phyloP scores from a whole-genome alignment of 2,113 vertebrate genomes.

The Anolis carolinensis region DNA sequence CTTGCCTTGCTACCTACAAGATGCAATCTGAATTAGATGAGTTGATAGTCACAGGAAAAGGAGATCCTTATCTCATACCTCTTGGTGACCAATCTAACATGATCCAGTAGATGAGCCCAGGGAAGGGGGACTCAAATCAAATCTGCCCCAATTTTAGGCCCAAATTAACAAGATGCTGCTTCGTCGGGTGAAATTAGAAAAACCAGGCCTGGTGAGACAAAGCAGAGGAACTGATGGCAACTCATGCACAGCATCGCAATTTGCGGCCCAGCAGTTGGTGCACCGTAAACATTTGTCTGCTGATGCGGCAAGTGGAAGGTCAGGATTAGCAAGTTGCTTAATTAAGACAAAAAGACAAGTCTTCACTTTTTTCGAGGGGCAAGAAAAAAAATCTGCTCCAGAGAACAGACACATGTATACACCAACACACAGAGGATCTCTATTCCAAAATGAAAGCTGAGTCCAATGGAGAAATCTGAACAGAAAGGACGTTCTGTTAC shows the following conservation, averaged over 20 bases:
- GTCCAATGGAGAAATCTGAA: neutral
- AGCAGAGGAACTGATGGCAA: neutral
- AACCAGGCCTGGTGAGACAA: neutral
- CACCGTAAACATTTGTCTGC: conserved; percentile 3
- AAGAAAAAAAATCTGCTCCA: neutral
- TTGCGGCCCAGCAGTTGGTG: neutral
- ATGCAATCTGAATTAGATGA: too few species aligned
- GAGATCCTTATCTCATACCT: neutral
- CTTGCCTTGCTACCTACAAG: too few species aligned
- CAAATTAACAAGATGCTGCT: neutral
- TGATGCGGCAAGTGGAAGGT: neutral
- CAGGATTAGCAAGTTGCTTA: neutral
- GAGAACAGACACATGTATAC: neutral
- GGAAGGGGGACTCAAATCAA: neutral
- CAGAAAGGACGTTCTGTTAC: neutral
- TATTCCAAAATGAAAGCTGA: neutral
- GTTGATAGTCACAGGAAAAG: neutral
- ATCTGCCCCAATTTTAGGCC: neutral
- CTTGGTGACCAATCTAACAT: neutral
- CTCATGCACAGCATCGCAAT: neutral
- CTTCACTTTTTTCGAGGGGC: neutral
- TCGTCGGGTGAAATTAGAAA: neutral
- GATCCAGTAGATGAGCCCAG: neutral
- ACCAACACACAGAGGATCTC: neutral
- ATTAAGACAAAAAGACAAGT: conserved; percentile 7